Percentiles rank a stretch among this genome's conserved stretches.
phyloP scores from a whole-genome alignment of 2,888 invertebrate species.

The Cerastis rubricosa region DNA sequence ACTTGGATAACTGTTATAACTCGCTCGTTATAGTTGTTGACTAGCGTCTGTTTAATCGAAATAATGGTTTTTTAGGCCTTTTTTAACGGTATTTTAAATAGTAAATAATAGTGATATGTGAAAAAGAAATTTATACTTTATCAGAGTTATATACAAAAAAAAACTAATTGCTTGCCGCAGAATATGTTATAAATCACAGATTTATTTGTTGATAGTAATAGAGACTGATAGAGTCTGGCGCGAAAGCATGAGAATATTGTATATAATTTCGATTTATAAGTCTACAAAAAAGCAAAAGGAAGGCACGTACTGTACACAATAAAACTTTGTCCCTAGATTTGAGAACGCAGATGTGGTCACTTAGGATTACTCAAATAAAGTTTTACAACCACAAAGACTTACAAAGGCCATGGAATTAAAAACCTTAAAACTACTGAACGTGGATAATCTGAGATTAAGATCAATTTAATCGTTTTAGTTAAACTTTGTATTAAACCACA shows the following conservation, averaged over 20 bases:
- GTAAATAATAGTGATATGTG: neutral
- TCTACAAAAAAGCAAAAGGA: neutral
- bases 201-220: neutral
- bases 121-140: neutral
- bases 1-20: conserved; percentile 56
- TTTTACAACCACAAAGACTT: conserved; percentile 3
- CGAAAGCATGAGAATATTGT: no score
- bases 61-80: neutral
- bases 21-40: neutral
- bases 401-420: conserved; percentile 21
- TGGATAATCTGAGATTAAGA: conserved; percentile 64
- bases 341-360: neutral
- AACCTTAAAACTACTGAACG: conserved; percentile 57
- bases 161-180: no score
- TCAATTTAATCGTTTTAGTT: conserved; percentile 43
- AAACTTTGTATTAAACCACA: conserved; percentile 16
- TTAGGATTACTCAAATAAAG: neutral
- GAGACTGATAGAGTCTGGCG: neutral
- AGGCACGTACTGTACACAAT: neutral
- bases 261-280: neutral
- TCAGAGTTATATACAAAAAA: neutral
- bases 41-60: neutral
- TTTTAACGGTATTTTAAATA: no score
- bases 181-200: neutral
- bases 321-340: neutral